Evolutionary conservation across 2,113 vertebrate genomes (phyloP), one percentile per base, ranked within the genome.

Genomic region (Saccopteryx bilineata): DNA sequence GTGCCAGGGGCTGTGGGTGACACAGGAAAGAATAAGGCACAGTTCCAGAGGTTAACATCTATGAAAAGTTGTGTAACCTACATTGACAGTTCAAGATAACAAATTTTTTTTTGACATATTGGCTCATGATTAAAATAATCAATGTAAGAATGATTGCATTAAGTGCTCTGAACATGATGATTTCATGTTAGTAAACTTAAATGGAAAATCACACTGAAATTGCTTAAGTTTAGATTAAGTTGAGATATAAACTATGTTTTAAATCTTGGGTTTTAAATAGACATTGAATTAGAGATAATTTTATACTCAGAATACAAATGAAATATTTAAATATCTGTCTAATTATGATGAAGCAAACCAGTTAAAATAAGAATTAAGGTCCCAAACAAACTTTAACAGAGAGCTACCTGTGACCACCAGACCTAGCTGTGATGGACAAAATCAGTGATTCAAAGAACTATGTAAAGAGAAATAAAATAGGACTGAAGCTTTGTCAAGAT

Each of bases 311-410:
- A 87, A 82, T 46, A 68, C 10, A 91, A 28, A 65, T 81, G 19
- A 86, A 96, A 91, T 82, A 85, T 91, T 91, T 88, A 71, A 6
- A 82, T 76, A 61, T 88, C 7, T 86, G 23, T 56, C 7, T 52
- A 69, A 81, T 65, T 76, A 69, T 28, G 26, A 66, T 72, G 33
- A 76, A 79, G 17, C 17, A 68, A 84, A 58, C 79, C 5, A 56
- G 19, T 87, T 83, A 79, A 50, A 74, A 50, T 94, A 68, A 92
- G 17, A 94, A 50, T 82, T 85, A 33, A 74, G 8, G 4, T 81
- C 28, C 48, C 31, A 63, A 78, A 24, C 33, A 52, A 78, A 28
- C 12, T 12, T 61, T 92, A 11, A 7, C 3, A 52, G 8, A 87
- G 24, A 61, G 18, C 39, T 33, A 79, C 33, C 50, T 48, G 39